Base-by-base conservation (phyloP, 2,888 invertebrate species). In the Ochropacha duplaris region DNA sequence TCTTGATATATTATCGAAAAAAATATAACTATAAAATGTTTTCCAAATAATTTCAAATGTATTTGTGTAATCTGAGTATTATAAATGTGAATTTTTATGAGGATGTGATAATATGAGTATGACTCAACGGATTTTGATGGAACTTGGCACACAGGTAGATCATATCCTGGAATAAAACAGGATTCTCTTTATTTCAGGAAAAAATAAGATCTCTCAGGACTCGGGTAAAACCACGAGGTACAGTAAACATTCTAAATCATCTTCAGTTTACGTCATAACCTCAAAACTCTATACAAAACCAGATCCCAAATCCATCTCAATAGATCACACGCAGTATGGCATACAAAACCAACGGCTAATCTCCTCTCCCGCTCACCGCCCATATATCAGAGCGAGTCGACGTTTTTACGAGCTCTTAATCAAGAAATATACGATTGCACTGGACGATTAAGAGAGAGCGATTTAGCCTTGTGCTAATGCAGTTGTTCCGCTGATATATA, bases 361-460 rank as follows among this genome's bases (percentile, higher is more conserved):
- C 81, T 80, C 73, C 76, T 74, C 75, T 80, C 78, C 76, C 68
- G 72, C 78, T 81, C 74, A 63, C 63, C 62, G 67, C 64, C 67
- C 79, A 81, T 90, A 87, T 84, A 76, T 90, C 31, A 89, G 83
- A 85, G 81, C 59, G 79, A 72, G 86, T 84, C 78, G 91, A 91
- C 90, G 81, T 85, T 89, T 91, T 91, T 90, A 91, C 90, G 91
- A 90, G 82, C 83, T 72, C 82, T 83, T 86, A 85, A 85, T 85
- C 85, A 86, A 91, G 91, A 91, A 88, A 87, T 90, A 90, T 90
- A 88, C 83, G 89, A 86, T 86, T 86, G 87, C 78, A 81, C 78
- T 68, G 74, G 66, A 65, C 87, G 88, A 89, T 90, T 88, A 89
- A 87, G 86, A 84, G 81, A 69, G 76, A 79, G 79, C 82, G 81